Conservation (phyloP, 1,140 invertebrate species). For the Papilio aristodemus region DNA sequence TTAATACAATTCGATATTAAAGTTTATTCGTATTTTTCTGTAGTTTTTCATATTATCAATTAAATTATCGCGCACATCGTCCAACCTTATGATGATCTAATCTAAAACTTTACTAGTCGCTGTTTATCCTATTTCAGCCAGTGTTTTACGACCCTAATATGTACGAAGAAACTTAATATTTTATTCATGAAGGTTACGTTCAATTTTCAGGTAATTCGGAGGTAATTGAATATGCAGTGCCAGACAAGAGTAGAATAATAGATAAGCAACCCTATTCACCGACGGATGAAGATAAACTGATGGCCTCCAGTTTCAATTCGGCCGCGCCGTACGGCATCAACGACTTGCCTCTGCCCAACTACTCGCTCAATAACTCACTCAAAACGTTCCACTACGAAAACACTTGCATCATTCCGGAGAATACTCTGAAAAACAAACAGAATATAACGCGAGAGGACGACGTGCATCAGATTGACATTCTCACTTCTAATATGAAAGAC, state of each 20-base stretch:
- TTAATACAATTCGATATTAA: too few species aligned
- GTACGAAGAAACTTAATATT: conserved; percentile 39
- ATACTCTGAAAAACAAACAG: conserved; percentile 68
- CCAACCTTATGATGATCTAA: conserved; percentile 5
- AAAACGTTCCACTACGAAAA: conserved; percentile 79
- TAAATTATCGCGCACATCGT: background rate
- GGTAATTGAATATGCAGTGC: conserved; percentile 74
- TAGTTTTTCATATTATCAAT: too few species aligned
- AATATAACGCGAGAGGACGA: conserved; percentile 72
- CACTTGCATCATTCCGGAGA: conserved; percentile 69
- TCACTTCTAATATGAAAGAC: conserved; percentile 72
- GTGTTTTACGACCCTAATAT: conserved; percentile 36
- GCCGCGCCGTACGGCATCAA: conserved; percentile 61
- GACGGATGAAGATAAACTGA: conserved; percentile 77
- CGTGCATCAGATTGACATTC: conserved; percentile 72
- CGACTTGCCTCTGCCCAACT: conserved; percentile 81
- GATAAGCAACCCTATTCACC: conserved; percentile 75
- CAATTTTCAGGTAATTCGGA: conserved; percentile 68
- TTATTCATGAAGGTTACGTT: conserved; percentile 46
- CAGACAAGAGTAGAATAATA: conserved; percentile 68
- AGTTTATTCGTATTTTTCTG: too few species aligned
- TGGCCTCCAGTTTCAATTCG: conserved; percentile 70
- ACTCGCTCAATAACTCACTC: conserved; percentile 80
- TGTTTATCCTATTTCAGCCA: conserved; percentile 18
- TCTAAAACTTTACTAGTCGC: background rate